Conservation (phyloP, 2,113 vertebrate species). For the Lontra canadensis region DNA sequence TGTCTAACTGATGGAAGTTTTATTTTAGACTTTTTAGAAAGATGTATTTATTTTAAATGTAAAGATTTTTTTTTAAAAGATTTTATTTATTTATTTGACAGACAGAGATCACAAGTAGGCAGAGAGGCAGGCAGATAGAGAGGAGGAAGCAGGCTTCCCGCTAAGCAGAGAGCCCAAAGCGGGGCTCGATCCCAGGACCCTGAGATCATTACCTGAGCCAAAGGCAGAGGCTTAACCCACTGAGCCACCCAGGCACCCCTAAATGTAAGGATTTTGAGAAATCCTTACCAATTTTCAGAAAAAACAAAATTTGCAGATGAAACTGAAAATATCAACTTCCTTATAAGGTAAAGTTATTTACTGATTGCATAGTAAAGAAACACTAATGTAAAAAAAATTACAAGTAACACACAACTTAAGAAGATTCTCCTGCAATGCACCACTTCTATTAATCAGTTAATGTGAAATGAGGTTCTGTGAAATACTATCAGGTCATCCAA, state of each 20-base stretch:
- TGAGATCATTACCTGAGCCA: no score
- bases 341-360: background rate
- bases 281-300: background rate
- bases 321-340: background rate
- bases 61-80: background rate
- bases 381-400: background rate
- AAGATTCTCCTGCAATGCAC: background rate
- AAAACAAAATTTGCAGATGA: background rate
- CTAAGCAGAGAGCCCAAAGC: no score
- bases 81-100: no score
- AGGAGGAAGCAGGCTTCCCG: no score
- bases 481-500: background rate
- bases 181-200: no score
- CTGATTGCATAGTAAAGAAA: background rate
- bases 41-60: background rate
- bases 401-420: background rate
- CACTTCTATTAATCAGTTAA: background rate
- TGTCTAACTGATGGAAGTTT: background rate
- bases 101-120: no score
- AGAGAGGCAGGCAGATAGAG: no score
- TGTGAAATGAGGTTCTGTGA: background rate
- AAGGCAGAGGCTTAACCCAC: no score
- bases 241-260: background rate
- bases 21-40: background rate
- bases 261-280: background rate